Evolutionary conservation across 2,888 invertebrate species (phyloP).

Genomic region (Fissipunctia ypsillon): DNA sequence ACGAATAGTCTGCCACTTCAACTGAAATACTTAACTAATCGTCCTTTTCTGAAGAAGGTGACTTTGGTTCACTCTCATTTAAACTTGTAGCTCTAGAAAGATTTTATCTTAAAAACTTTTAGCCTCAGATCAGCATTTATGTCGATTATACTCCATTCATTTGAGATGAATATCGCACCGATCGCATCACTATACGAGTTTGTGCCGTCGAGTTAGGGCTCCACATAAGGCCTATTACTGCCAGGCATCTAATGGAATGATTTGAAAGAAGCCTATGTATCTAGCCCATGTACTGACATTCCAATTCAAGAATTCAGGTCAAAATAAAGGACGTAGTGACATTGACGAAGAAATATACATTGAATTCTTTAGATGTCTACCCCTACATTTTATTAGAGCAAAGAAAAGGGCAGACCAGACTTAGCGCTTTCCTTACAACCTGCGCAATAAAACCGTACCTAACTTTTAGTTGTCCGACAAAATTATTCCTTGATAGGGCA

Average conservation of each 20-base stretch:
- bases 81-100: constrained; percentile 14
- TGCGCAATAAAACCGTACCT: constrained; percentile 53
- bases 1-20: background rate
- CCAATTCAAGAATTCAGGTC: constrained; percentile 47
- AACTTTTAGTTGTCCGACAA: constrained; percentile 44
- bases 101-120: constrained; percentile 21
- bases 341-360: constrained; percentile 65
- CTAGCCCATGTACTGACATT: constrained; percentile 40
- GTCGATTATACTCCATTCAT: constrained; percentile 12
- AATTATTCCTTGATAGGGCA: constrained; percentile 45
- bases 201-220: constrained; percentile 59
- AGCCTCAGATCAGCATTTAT: constrained; percentile 5
- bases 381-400: constrained; percentile 56
- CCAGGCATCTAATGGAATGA: constrained; percentile 62
- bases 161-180: constrained; percentile 26
- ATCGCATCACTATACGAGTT: constrained; percentile 44
- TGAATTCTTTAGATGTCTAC: constrained; percentile 53
- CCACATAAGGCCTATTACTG: constrained; percentile 53
- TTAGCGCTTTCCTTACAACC: constrained; percentile 62
- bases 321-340: constrained; percentile 50
- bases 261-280: constrained; percentile 55
- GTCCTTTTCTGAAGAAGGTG: constrained; percentile 33
- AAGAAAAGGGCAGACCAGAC: constrained; percentile 53
- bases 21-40: constrained; percentile 26
- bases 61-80: constrained; percentile 39